Conservation (phyloP, 2,797 vertebrate species). For the Rhinogobio ventralis region DNA sequence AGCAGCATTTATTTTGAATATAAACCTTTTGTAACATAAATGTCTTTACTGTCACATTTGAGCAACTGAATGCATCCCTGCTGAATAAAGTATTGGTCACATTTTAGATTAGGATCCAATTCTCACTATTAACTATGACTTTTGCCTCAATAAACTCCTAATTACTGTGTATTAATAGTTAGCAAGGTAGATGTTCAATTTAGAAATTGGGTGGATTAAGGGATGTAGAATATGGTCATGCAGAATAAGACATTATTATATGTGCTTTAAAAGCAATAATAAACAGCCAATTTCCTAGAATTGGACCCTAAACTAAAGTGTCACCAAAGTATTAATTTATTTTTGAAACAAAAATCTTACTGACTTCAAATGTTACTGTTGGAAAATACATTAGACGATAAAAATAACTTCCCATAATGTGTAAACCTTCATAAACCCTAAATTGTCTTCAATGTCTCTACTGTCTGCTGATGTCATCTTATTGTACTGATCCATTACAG, state of each 20-base stretch:
- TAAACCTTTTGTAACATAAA: neutral
- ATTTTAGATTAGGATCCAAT: neutral
- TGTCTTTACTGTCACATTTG: neutral
- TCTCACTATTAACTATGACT: neutral
- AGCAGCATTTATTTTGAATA: neutral
- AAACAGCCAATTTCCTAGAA: neutral
- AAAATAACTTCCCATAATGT: neutral
- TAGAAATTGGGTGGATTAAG: neutral
- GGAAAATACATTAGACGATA: neutral
- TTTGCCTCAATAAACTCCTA: neutral
- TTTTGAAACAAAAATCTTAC: neutral
- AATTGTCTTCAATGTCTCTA: neutral
- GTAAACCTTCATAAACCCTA: neutral
- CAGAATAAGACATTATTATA: neutral
- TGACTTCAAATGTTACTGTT: neutral
- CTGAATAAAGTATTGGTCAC: neutral
- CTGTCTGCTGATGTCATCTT: conserved; percentile 12
- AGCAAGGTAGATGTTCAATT: neutral
- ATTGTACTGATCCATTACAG: neutral
- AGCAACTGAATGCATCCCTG: neutral
- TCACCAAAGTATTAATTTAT: neutral
- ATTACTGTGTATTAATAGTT: neutral
- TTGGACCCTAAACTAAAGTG: neutral
- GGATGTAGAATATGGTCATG: neutral
- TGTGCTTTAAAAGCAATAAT: neutral